Conservation (phyloP, 2,888 invertebrate genomes). For the Chloromyia formosa region DNA sequence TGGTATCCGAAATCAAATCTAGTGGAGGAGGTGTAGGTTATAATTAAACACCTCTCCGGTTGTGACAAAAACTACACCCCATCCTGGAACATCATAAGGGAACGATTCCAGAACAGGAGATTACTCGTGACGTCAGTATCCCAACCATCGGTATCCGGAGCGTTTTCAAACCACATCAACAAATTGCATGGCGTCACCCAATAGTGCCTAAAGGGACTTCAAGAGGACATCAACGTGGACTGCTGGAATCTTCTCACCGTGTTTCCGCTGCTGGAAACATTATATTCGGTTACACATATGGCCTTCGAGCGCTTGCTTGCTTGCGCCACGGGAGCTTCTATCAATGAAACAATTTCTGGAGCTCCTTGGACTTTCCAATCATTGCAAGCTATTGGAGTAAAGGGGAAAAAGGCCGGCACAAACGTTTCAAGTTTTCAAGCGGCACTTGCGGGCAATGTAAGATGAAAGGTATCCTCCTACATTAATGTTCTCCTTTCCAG, state of each 20-base stretch:
- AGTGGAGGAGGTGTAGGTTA: not conserved
- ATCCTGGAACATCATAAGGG: not conserved
- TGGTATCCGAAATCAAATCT: not conserved
- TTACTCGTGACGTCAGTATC: not conserved
- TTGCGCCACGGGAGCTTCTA: not conserved
- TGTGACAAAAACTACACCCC: not conserved
- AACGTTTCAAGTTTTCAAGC: not conserved
- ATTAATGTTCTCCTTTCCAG: not conserved
- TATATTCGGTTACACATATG: not conserved
- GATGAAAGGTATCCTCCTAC: not conserved
- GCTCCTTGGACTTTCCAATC: too few species aligned
- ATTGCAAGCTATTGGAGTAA: too few species aligned
- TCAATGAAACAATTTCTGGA: too few species aligned
- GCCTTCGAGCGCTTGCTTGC: not conserved
- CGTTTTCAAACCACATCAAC: not conserved
- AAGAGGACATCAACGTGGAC: not conserved
- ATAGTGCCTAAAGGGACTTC: not conserved
- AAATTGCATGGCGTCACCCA: not conserved
- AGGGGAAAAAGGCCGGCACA: not conserved
- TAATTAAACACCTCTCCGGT: not conserved
- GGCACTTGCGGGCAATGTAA: too few species aligned
- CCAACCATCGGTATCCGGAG: not conserved
- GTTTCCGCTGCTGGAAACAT: not conserved
- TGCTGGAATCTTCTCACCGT: conserved; percentile 1
- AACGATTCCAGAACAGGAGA: not conserved